Conservation (phyloP, 2,113 vertebrate genomes). For the Tetraodon nigroviridis region DNA sequence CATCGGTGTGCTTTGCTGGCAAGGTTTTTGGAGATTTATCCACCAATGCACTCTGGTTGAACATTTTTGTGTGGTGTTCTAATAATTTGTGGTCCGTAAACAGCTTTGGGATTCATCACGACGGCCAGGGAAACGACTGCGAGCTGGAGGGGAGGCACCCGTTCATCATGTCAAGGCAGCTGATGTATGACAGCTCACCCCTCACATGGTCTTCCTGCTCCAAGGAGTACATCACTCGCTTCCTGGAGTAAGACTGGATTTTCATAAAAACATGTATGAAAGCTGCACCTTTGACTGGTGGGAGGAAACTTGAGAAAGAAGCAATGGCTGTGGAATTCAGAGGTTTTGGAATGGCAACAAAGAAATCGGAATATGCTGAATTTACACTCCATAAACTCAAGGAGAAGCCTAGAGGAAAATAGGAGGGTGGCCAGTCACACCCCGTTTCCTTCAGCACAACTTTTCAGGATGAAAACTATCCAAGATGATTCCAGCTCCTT, state of each 20-base stretch:
- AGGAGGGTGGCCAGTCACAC: background rate
- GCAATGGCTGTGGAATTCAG: background rate
- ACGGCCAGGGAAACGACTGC: slow-evolving; percentile 96
- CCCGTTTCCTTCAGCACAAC: background rate
- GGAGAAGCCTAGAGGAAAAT: background rate
- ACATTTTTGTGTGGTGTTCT: background rate
- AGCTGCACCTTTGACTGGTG: background rate
- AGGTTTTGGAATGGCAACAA: background rate
- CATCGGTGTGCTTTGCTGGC: background rate
- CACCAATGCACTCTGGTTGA: background rate
- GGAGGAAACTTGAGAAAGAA: slow-evolving; percentile 6
- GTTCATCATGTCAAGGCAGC: slow-evolving; percentile 93
- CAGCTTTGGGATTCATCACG: slow-evolving; percentile 96
- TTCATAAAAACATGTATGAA: background rate
- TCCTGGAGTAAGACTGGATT: slow-evolving; percentile 86
- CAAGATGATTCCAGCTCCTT: too few relatives aligned
- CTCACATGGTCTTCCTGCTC: slow-evolving; percentile 96
- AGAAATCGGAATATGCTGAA: background rate
- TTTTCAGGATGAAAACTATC: background rate
- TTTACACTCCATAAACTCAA: background rate
- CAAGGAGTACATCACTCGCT: slow-evolving; percentile 96
- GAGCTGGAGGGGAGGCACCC: slow-evolving; percentile 81
- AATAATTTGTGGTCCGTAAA: background rate
- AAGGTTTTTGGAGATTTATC: too few relatives aligned
- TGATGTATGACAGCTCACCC: slow-evolving; percentile 91